Evolutionary conservation across 2,888 invertebrate genomes (phyloP), one percentile per base, ranked within the genome.

Genomic region (Pachydiplax longipennis): DNA sequence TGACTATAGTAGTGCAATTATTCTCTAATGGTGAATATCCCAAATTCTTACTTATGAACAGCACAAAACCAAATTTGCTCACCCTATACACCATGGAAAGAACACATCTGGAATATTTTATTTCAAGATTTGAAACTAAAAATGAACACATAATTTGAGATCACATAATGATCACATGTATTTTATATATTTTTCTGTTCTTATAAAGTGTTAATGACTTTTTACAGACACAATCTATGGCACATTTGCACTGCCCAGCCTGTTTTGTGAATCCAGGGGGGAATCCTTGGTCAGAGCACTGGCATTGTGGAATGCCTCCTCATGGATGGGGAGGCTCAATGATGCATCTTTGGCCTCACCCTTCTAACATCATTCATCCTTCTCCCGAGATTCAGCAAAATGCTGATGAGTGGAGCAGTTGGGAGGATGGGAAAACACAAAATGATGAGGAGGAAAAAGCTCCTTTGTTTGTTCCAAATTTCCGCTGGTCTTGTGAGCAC

Each of bases 401-500:
- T 73, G 31, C 25, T 31, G 73, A 81, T 61, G 73, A 31, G 6
- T 73, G 73, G 73, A 22, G 73, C 8, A 13, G 25, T 31, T 73
- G 25, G 83, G 93, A 93, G 91, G 92, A 92, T 91, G 90, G 92
- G 65, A 81, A n/a, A 25, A 90, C 25, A 18, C 90, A 87, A 80
- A 31, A 81, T 35, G 91, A 92, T 35, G 91, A 92, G 40, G 92
- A 92, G 10, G 92, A 92, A 90, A 92, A 92, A 5, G 92, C 92
- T 10, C 91, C 92, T n/a, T 92, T 92, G 31, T 91, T 87, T 90
- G 92, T 90, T 91, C 96, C 96, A 0, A 94, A 94, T 73, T 94
- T 95, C 22, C 94, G 95, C 91, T 98, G 98, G 98, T 96, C 97
- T 92, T 98, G 98, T 93, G 97, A 98, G 93, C 97, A 98, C 93